A percentile compares a stretch with the other conserved stretches of the same genome.
Conservation (phyloP, 2,797 vertebrate species). For the Pseudomugil tenellus region DNA sequence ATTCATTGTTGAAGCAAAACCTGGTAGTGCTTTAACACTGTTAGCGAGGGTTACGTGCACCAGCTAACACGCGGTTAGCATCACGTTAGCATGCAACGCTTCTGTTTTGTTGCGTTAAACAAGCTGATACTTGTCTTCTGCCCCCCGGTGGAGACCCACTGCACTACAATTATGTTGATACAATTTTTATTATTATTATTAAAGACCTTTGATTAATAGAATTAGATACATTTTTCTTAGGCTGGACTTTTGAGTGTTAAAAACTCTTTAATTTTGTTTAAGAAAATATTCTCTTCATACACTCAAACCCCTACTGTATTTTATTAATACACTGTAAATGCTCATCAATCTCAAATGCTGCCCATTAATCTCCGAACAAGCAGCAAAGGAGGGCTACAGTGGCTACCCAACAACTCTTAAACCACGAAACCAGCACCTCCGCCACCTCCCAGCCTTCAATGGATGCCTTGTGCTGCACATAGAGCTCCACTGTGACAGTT, state of each 20-base stretch:
- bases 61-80: too few relatives aligned
- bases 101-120: too few relatives aligned
- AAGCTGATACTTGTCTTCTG: too few relatives aligned
- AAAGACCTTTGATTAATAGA: background rate
- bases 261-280: background rate
- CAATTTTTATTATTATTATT: too few relatives aligned
- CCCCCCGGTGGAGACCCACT: background rate
- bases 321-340: conserved; percentile 4
- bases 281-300: background rate
- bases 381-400: conserved; percentile 36
- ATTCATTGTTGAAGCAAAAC: too few relatives aligned
- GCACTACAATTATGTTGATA: background rate
- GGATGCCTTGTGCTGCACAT: conserved; percentile 69
- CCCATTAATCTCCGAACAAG: conserved; percentile 30
- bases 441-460: conserved; percentile 60
- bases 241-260: background rate
- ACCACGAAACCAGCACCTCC: conserved; percentile 42
- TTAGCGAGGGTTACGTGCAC: too few relatives aligned
- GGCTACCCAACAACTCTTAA: conserved; percentile 58
- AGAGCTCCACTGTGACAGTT: conserved; percentile 65
- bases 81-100: too few relatives aligned
- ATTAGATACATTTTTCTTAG: background rate
- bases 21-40: too few relatives aligned
- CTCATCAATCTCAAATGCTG: conserved; percentile 7
- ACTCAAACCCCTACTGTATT: background rate